phyloP scores from a whole-genome alignment of 2,797 vertebrate species.

The Hydrophis major region DNA sequence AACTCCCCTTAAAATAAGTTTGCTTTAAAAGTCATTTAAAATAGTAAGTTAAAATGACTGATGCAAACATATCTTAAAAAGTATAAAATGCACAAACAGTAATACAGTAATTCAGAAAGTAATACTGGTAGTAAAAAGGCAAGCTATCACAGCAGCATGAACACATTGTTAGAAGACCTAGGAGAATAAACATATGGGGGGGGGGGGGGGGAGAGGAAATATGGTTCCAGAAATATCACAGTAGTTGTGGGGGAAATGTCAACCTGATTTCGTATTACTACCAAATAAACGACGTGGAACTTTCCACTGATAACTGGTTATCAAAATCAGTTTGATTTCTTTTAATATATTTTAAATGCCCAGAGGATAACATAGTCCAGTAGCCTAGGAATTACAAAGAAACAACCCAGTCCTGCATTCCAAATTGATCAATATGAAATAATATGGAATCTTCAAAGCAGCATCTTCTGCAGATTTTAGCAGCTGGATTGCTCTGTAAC shows the following conservation, averaged over 20 bases:
- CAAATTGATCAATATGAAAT: background rate
- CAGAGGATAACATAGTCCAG: background rate
- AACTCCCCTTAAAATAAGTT: background rate
- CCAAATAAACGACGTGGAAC: background rate
- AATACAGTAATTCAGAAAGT: background rate
- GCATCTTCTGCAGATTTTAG: background rate
- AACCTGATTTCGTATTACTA: background rate
- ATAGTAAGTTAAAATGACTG: background rate
- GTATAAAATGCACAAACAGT: background rate
- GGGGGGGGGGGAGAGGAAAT: rapidly evolving
- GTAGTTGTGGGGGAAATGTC: background rate
- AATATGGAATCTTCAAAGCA: background rate
- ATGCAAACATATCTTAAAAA: background rate
- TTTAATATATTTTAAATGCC: background rate
- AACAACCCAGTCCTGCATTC: background rate
- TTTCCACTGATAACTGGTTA: background rate
- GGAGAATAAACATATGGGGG: background rate
- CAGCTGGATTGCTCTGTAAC: background rate
- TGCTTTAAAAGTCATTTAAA: background rate
- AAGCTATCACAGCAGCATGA: background rate
- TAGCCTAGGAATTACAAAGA: background rate
- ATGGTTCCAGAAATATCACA: background rate
- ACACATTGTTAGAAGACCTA: background rate
- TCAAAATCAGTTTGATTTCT: background rate
- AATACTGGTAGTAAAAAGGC: background rate